These are phyloP conservation scores for Tonatia bakeri DNA, from an alignment of 2,113 vertebrate genomes.

Conservation along the genomic window DNA sequence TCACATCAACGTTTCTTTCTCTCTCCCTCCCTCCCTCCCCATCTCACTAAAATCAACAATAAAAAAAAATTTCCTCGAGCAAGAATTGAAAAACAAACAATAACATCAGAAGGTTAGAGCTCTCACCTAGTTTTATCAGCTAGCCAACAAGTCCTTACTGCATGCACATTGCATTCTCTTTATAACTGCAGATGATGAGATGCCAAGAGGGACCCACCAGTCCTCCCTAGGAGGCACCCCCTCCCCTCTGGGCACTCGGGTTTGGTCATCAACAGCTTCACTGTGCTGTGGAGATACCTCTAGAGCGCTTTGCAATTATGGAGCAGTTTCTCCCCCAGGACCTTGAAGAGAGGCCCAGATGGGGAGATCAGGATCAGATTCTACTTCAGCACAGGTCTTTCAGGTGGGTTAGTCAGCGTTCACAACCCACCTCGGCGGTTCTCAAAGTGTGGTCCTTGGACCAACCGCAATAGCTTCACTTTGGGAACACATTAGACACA, in stretches of 20 bases:
- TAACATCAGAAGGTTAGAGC: background rate
- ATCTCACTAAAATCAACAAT: too few relatives aligned
- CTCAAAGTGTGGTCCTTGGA: background rate
- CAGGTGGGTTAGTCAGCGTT: background rate
- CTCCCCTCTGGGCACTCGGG: background rate
- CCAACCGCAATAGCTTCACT: background rate
- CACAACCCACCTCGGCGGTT: background rate
- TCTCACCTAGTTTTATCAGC: background rate
- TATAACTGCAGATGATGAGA: background rate
- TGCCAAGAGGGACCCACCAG: background rate
- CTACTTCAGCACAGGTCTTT: background rate
- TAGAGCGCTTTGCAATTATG: background rate
- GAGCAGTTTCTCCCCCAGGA: background rate
- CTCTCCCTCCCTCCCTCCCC: too few relatives aligned
- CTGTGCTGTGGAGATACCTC: background rate
- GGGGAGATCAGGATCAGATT: background rate
- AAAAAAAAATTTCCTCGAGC: too few relatives aligned
- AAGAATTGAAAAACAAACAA: too few relatives aligned
- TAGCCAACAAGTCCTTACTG: background rate
- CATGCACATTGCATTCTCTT: background rate
- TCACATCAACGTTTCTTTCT: too few relatives aligned
- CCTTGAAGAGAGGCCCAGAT: background rate
- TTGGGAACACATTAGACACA: background rate
- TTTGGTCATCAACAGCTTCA: background rate
- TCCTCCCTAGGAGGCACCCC: background rate